Evolutionary conservation across 2,797 vertebrate species (phyloP).

Genomic region (Anguilla anguilla): DNA sequence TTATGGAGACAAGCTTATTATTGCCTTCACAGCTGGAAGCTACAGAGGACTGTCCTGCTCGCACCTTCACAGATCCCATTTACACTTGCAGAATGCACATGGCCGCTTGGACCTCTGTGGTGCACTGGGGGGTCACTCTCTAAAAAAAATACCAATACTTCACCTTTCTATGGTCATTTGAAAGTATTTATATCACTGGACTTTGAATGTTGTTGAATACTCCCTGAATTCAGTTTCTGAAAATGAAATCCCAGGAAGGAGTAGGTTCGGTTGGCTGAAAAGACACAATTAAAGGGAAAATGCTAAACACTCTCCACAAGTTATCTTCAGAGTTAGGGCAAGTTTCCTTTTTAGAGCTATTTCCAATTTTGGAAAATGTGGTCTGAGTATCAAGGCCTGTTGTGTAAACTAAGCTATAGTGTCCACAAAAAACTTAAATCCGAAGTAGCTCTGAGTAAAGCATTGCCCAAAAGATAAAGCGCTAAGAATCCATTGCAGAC

Average conservation of each 20-base stretch:
- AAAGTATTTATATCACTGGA: background rate
- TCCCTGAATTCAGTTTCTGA: background rate
- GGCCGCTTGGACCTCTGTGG: background rate
- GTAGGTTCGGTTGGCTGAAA: background rate
- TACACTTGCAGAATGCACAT: background rate
- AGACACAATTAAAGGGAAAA: background rate
- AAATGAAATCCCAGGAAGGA: background rate
- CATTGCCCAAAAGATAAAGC: background rate
- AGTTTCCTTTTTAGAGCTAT: too few species aligned
- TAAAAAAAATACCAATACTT: background rate
- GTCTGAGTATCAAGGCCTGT: too few species aligned
- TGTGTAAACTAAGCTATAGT: too few species aligned
- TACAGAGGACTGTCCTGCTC: background rate
- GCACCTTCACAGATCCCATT: background rate
- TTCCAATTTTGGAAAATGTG: too few species aligned
- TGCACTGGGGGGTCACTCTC: background rate
- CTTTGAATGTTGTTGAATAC: background rate
- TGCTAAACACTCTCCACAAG: background rate
- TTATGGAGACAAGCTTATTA: background rate
- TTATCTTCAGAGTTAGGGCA: background rate
- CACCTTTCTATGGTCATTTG: background rate
- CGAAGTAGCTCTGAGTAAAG: background rate
- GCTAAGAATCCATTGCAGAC: background rate
- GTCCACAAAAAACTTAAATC: background rate
- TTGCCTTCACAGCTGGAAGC: background rate